Base-by-base conservation (phyloP, 2,113 vertebrate genomes). In the Tringa solitaria region DNA sequence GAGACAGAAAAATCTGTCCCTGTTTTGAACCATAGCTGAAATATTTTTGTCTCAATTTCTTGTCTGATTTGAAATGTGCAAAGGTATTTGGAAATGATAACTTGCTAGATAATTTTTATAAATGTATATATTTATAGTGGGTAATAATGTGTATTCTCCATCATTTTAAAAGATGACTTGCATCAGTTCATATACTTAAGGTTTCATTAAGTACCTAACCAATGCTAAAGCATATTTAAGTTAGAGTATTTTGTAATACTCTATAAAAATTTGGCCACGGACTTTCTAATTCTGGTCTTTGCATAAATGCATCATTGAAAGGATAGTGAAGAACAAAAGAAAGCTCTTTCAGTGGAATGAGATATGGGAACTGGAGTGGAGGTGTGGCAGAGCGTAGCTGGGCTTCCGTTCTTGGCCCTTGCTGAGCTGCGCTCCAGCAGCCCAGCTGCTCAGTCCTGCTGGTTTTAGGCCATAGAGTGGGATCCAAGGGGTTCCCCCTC, bases 361-460 rank as follows among this genome's bases (percentile, higher is more conserved):
- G 33, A 11, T 53, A 11, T 2, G 4, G 43, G 6, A 65, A 10
- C 28, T 26, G 43, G 24, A 46, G 37, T 30, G 27, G 16, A 39
- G 43, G 6, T 14, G 15, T 50, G 56, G 28, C 39, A 54, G 39
- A 48, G 22, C 0, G 0, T 33, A 26, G 37, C 30, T 26, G 39
- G 53, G 18, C 53, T 80, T 22, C 27, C 3, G 2, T 32, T 46
- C 53, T 61, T 23, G 11, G 53, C 26, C 11, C 30, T 21, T 46
- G 37, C 53, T 39, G 53, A 60, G 59, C 43, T 67, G 33, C 0
- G 1, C 16, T 46, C 20, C 2, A 3, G 59, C 48, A 41, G 21
- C 54, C 41, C 14, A 7, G 57, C n/a, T 41, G 24, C 65, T 41
- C 28, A 2, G 6, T 73, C 37, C 20, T 1, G 2, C n/a, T 60